Percentiles rank a stretch among this genome's conserved stretches.
Evolutionary conservation across 2,113 vertebrate species (phyloP).

Genomic region (Salvelinus sp.): DNA sequence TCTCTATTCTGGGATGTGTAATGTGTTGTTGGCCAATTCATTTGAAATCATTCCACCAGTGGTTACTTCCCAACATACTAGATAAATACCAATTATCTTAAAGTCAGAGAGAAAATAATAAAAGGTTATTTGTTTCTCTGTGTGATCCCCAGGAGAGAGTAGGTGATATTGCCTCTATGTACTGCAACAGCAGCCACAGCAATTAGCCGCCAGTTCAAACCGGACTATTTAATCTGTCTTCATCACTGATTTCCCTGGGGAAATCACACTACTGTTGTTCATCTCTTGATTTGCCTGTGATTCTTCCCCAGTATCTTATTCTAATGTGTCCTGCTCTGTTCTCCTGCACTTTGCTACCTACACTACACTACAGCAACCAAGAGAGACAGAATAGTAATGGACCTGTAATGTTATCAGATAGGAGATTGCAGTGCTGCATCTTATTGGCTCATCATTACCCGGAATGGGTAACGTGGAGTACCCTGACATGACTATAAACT

Average conservation of each 20-base stretch:
- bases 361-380: neutral
- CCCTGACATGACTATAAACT: conserved; percentile 88
- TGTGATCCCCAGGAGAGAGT: conserved; percentile 10
- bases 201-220: conserved; percentile 68
- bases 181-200: conserved; percentile 18
- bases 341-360: neutral
- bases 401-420: too few species aligned
- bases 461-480: conserved; percentile 94
- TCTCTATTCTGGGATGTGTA: neutral
- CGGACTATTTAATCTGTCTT: conserved; percentile 55
- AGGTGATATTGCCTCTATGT: conserved; percentile 21
- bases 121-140: conserved; percentile 32
- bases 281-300: conserved; percentile 49
- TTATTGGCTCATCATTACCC: conserved; percentile 38
- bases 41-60: neutral
- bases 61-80: neutral
- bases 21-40: neutral
- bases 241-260: conserved; percentile 73
- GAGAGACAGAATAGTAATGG: neutral
- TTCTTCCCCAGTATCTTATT: conserved; percentile 1
- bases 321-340: conserved; percentile 2
- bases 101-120: conserved; percentile 35
- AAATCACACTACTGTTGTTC: conserved; percentile 51
- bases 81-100: conserved; percentile 40
- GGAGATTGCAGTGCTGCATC: too few species aligned